These are phyloP conservation scores for Orchesella flavescens DNA, from an alignment of 2,888 invertebrate species.

Conservation along the genomic window DNA sequence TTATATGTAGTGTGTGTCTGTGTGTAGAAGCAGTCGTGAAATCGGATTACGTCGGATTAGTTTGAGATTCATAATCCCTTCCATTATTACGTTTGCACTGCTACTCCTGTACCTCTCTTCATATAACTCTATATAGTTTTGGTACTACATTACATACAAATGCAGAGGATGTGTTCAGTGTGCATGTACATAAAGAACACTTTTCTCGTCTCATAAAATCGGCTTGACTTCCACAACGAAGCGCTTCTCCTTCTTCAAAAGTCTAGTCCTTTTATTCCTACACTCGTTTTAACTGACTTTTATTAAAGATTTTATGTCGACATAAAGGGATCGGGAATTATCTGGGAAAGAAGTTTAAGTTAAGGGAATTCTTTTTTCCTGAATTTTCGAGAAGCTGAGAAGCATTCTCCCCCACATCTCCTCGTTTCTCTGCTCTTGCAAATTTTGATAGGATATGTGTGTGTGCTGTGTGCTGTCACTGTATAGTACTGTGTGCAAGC, in stretches of 20 bases:
- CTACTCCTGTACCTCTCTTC: not conserved
- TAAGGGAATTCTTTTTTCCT: no score
- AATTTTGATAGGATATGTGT: no score
- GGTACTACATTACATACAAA: not conserved
- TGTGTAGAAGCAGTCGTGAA: not conserved
- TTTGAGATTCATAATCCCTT: conserved; percentile 27
- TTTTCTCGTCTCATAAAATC: not conserved
- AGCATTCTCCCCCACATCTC: no score
- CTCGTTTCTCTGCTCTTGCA: no score
- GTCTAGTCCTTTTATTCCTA: no score
- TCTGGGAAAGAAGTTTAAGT: no score
- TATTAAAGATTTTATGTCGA: no score
- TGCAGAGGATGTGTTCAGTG: not conserved
- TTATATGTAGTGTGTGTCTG: not conserved
- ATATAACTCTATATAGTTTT: not conserved
- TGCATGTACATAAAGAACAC: not conserved
- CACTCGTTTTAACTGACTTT: no score
- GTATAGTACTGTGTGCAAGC: no score
- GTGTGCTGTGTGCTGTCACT: no score
- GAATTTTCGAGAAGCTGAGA: no score
- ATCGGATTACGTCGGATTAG: conserved; percentile 50
- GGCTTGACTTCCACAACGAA: not conserved
- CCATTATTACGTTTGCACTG: conserved; percentile 8
- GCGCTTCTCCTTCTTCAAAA: not conserved
- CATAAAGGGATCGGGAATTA: no score